Evolutionary conservation across 2,797 vertebrate genomes (phyloP), one percentile per base, ranked within the genome.

Genomic region (Myotis findleyi): DNA sequence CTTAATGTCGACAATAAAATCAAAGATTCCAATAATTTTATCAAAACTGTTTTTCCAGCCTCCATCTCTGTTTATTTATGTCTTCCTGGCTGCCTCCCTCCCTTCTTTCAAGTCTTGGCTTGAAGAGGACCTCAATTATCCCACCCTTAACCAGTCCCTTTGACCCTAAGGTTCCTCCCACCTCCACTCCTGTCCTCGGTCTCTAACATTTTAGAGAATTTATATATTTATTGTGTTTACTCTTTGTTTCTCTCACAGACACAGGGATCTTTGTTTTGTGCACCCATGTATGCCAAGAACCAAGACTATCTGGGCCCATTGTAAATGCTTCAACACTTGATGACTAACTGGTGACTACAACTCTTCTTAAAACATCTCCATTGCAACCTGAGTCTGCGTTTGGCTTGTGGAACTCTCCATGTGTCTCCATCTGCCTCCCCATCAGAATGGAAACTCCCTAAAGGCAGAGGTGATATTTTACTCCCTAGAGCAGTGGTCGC

Each of bases 341-440:
- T 30, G 41, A 47, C 75, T 25, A 36, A 83, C 23, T 0, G 5
- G 2, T 18, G 9, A 16, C 20, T 3, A 3, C 7, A 2, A 17
- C 1, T 5, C 44, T 3, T 6, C 11, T 36, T 12, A 41, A 68
- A 18, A 68, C 64, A 68, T 68, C 17, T 36, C 41, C 18, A 6
- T 7, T 7, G 16, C 53, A 30, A 38, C 55, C 21, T 7, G 3
- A 5, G 38, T 13, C 27, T 7, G 33, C 2, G 1, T 6, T 10
- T 11, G 7, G 6, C 23, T n/a, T 5, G 18, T 0, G 0, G 3
- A 33, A 18, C 21, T 51, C 12, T 0, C 21, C 1, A 1, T 44
- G 51, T 18, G 49, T 25, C 16, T 14, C 41, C 11, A 0, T 18
- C 30, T 25, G 84, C 44, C 51, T 77, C 53, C 36, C 44, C n/a